Percentiles rank a stretch among this genome's conserved stretches.
Conservation (phyloP, 2,113 vertebrate genomes). For the Neodontobutis hainanensis region DNA sequence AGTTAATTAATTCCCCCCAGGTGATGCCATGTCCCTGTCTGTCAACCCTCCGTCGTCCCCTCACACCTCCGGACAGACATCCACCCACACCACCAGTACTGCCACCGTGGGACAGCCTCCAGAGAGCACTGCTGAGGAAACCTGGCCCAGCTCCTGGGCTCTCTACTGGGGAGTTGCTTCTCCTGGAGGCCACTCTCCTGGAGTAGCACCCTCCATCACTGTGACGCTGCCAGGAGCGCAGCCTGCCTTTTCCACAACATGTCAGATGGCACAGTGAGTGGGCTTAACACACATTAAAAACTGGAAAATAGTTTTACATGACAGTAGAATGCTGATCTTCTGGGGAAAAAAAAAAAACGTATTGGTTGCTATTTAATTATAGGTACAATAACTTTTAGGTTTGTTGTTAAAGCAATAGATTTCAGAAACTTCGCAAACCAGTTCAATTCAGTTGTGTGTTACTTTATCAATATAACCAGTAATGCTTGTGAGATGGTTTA, state of each 20-base stretch:
- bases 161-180: conserved; percentile 78
- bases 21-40: conserved; percentile 42
- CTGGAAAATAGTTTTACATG: too few species aligned
- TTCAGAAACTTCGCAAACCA: too few species aligned
- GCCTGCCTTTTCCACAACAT: conserved; percentile 81
- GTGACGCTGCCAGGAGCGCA: conserved; percentile 83
- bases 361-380: too few species aligned
- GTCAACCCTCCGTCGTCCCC: conserved; percentile 52
- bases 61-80: conserved; percentile 69
- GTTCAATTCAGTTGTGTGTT: too few species aligned
- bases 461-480: too few species aligned
- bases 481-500: too few species aligned
- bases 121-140: conserved; percentile 56
- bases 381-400: too few species aligned
- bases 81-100: conserved; percentile 77
- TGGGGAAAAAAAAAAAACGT: too few species aligned
- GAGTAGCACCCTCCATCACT: conserved; percentile 80
- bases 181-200: conserved; percentile 53
- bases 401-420: too few species aligned
- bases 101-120: conserved; percentile 63
- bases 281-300: background rate
- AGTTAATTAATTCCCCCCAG: background rate
- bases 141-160: conserved; percentile 79
- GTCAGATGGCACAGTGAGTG: conserved; percentile 80
- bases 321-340: too few species aligned